Base-by-base conservation (phyloP, 2,113 vertebrate genomes). In the Balaeniceps rex region DNA sequence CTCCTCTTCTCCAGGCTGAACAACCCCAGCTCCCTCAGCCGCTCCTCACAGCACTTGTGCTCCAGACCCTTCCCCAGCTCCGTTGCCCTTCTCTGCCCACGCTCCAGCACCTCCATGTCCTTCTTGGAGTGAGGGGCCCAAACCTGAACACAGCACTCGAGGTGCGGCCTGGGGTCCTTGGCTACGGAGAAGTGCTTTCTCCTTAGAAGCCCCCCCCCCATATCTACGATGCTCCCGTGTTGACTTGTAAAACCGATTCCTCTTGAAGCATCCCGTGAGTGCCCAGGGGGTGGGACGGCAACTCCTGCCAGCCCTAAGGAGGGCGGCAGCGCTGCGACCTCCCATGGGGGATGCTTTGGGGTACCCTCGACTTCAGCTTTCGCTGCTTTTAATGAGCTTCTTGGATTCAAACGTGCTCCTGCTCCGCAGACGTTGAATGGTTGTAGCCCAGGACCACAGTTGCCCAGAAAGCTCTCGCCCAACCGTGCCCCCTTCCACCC, bases 241-340 rank as follows among this genome's bases (percentile, higher is more conserved):
- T 40, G 47, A 26, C 18, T 26, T 7, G 29, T 10, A 40, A 18
- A 57, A 26, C 12, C 1, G 40, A 19, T 33, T 70, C 21, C 22
- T 21, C 58, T 34, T 4, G 0, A 18, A 44, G 61, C 2, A 11
- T 3, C 14, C 12, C 3, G 0, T 2, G 34, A 5, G 12, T 11
- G 28, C 12, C 13, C 46, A 7, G 12, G 10, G 42, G 49, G 36
- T 44, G 51, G 55, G 57, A 46, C 0, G 2, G 44, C 33, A 26
- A 2, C 36, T 68, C 66, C 65, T 28, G 57, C 24, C 3, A 23
- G 5, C 40, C 2, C 10, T 9, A 10, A 24, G 36, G 64, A 9
- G 4, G 34, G 60, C 13, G 9, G 36, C 24, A 5, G 76, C 1
- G 7, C 46, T 9, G 31, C 2, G 0, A 2, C 19, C 13, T 11